A percentile compares a stretch with the other conserved stretches of the same genome.
Evolutionary conservation across 1,140 invertebrate species (phyloP).

Genomic region (Stegodyphus dumicola): DNA sequence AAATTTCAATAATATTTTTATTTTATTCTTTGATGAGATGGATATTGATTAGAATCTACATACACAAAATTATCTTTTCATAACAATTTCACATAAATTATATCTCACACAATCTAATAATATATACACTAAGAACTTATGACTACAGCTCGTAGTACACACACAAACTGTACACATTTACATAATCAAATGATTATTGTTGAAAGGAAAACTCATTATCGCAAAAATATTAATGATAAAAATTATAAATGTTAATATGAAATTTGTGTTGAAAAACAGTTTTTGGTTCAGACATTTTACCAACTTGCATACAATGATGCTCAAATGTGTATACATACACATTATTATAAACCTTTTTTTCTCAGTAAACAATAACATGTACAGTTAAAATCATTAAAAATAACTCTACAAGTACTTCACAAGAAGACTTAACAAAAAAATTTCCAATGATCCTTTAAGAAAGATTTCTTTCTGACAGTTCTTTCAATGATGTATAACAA

Average conservation of each 20-base stretch:
- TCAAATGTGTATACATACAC: too few relatives aligned
- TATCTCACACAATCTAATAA: slow-evolving; percentile 45
- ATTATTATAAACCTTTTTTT: too few relatives aligned
- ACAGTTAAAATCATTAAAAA: too few relatives aligned
- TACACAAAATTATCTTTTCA: slow-evolving; percentile 41
- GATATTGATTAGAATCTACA: slow-evolving; percentile 37
- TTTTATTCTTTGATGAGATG: slow-evolving; percentile 5
- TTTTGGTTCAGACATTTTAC: neutral
- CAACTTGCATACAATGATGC: too few relatives aligned
- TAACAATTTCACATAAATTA: slow-evolving; percentile 57
- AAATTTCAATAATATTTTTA: neutral
- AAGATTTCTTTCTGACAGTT: too few relatives aligned
- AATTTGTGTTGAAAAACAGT: neutral
- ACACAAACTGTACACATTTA: slow-evolving; percentile 31
- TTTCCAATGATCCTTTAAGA: too few relatives aligned
- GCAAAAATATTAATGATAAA: neutral
- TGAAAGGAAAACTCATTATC: neutral
- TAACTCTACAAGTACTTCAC: too few relatives aligned
- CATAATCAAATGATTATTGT: neutral
- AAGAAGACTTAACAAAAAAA: too few relatives aligned
- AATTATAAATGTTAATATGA: neutral
- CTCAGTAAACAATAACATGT: too few relatives aligned
- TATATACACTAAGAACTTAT: slow-evolving; percentile 47
- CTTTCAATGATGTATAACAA: too few relatives aligned
- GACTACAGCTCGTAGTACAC: neutral